Evolutionary conservation across 2,797 vertebrate species (phyloP), one percentile per base, ranked within the genome.

Genomic region (Staurois parvus): DNA sequence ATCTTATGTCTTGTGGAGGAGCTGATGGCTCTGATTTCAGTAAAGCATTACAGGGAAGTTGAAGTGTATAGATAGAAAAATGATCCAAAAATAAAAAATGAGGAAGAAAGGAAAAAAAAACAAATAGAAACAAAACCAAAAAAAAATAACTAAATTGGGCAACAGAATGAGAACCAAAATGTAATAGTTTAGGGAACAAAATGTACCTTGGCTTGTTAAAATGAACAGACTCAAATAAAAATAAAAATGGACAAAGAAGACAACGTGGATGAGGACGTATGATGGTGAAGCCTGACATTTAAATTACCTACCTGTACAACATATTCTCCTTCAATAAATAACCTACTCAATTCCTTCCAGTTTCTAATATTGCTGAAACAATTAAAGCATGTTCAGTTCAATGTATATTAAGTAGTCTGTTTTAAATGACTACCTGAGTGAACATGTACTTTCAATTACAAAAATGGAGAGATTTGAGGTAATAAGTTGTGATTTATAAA

Each of bases 1-100:
- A 99, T 94, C 94, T 95, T 94, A 99, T 96, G 83, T 98, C 98
- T 95, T 98, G 96, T 92, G 98, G 98, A 87, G 98, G 96, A 91
- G 97, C 98, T 83, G 98, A 97, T 90, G 98, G 98, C 93, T 98
- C 98, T 99, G 96, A 93, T 95, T 95, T 94, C 93, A 93, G 93
- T 92, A 94, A 93, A 94, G 93, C 88, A 91, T 95, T 94, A 86
- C 94, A 92, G 94, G 93, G 92, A 94, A 91, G 91, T 93, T 96
- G 94, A 92, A 94, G 95, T 96, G 93, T 93, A 94, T 93, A 94
- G 94, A 94, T 89, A 94, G 90, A 92, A 94, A 95, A 94, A 95
- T 95, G 96, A 95, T 92, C 93, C 93, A 92, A 94, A 95, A 92
- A 93, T 94, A 92, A 94, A 94, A 93, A 93, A 88, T 92, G 84